phyloP scores from a whole-genome alignment of 2,797 vertebrate species.

The Sebastes dallii region DNA sequence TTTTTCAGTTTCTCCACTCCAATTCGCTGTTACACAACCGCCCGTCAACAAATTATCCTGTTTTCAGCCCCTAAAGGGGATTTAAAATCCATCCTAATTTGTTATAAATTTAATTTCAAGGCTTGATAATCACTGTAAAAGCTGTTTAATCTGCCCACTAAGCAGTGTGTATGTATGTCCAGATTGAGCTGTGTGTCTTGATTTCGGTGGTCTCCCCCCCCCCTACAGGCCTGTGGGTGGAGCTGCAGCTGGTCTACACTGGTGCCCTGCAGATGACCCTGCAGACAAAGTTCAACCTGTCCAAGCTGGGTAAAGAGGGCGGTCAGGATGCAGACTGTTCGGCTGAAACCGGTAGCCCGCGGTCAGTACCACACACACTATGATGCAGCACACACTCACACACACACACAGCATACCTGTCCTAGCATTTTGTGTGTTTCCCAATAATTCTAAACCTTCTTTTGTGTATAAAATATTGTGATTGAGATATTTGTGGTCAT shows the following conservation, averaged over 20 bases:
- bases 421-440: neutral
- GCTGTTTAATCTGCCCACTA: slow-evolving; percentile 60
- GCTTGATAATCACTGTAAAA: slow-evolving; percentile 53
- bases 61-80: slow-evolving; percentile 38
- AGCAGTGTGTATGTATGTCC: slow-evolving; percentile 22
- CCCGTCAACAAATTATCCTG: slow-evolving; percentile 31
- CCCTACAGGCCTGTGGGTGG: slow-evolving; percentile 88
- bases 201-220: slow-evolving; percentile 1
- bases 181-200: slow-evolving; percentile 42
- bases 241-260: slow-evolving; percentile 87
- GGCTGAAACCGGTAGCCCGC: slow-evolving; percentile 59
- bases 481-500: neutral
- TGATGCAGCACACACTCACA: neutral
- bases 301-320: slow-evolving; percentile 89
- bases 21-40: slow-evolving; percentile 33
- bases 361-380: slow-evolving; percentile 70
- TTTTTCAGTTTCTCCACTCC: neutral
- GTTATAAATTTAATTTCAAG: slow-evolving; percentile 59
- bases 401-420: neutral
- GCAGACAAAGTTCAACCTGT: slow-evolving; percentile 92
- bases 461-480: neutral
- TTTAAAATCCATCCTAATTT: slow-evolving; percentile 62
- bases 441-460: neutral
- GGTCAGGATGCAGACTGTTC: slow-evolving; percentile 65
- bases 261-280: slow-evolving; percentile 91